Percentiles rank a stretch among this genome's conserved stretches.
Evolutionary conservation across 2,797 vertebrate genomes (phyloP).

Genomic region (Siniperca obscura): DNA sequence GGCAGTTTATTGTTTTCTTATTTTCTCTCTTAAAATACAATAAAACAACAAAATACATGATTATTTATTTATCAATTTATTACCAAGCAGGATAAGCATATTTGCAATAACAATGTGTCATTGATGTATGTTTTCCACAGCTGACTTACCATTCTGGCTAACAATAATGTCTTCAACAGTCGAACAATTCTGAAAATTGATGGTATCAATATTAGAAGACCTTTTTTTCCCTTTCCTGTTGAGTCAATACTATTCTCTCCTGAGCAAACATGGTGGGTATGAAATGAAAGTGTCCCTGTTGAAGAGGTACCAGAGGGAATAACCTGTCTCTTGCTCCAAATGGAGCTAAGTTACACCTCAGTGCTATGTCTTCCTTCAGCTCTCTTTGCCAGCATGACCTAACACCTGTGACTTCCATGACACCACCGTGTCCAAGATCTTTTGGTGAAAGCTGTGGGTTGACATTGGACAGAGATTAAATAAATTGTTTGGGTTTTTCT

Average conservation of each 20-base stretch:
- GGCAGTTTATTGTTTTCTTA: not conserved
- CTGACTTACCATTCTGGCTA: conserved; percentile 25
- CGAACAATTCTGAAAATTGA: conserved; percentile 49
- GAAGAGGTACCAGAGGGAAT: conserved; percentile 26
- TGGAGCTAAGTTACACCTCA: not conserved
- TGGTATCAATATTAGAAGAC: conserved; percentile 48
- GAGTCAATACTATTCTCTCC: conserved; percentile 34
- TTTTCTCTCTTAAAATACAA: not conserved
- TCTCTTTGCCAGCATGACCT: not conserved
- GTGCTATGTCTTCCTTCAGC: not conserved
- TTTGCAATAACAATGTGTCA: conserved; percentile 43
- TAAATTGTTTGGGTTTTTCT: conserved; percentile 24
- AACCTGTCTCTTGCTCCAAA: not conserved
- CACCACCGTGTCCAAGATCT: conserved; percentile 13
- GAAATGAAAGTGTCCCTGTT: conserved; percentile 35
- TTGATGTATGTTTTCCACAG: conserved; percentile 11
- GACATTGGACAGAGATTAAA: conserved; percentile 10
- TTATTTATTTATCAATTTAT: conserved; percentile 33
- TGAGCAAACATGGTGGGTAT: conserved; percentile 45
- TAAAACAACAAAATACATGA: conserved; percentile 11
- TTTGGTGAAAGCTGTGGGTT: not conserved
- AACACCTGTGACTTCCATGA: conserved; percentile 24
- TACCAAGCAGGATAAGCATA: conserved; percentile 18
- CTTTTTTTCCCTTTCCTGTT: not conserved
- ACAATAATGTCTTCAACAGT: conserved; percentile 20